These are phyloP conservation scores for Ophthalmolycus amberensis DNA, from an alignment of 2,113 vertebrate genomes.

Conservation along the genomic window DNA sequence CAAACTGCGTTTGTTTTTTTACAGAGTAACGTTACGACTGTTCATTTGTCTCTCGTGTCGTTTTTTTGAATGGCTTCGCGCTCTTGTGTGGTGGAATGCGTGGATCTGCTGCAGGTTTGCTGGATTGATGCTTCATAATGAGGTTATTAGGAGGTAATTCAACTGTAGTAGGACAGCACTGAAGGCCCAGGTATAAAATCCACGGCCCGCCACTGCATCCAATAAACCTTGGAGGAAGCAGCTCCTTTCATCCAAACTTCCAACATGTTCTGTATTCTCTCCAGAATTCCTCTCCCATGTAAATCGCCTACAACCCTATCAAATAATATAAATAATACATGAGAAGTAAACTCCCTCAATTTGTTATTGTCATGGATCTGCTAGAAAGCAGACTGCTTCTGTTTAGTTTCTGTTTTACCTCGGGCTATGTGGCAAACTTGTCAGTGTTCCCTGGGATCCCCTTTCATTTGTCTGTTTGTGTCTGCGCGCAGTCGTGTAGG, in stretches of 20 bases:
- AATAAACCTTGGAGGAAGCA: constrained; percentile 45
- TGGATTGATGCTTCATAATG: no score
- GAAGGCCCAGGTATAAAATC: no score
- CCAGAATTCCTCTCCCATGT: constrained; percentile 53
- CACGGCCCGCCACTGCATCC: background rate
- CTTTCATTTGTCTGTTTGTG: constrained; percentile 31
- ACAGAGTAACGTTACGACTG: no score
- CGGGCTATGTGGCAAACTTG: constrained; percentile 70
- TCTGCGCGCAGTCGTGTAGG: constrained; percentile 18
- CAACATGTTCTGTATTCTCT: constrained; percentile 62
- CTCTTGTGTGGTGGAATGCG: no score
- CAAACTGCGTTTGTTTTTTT: no score
- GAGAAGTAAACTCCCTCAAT: constrained; percentile 76
- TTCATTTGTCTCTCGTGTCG: no score
- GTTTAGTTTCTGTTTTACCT: constrained; percentile 70
- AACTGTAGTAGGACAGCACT: no score
- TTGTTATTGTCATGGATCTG: constrained; percentile 79
- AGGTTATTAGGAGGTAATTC: no score
- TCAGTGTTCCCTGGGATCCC: constrained; percentile 61
- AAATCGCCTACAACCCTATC: constrained; percentile 67
- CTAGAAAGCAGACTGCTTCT: constrained; percentile 59
- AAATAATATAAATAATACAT: constrained; percentile 80
- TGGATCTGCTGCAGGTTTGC: no score
- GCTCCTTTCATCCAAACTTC: constrained; percentile 60
- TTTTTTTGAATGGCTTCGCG: no score